Percentiles rank a stretch among this genome's conserved stretches.
Evolutionary conservation across 2,888 invertebrate genomes (phyloP).

Genomic region (Syrista parreyssii): DNA sequence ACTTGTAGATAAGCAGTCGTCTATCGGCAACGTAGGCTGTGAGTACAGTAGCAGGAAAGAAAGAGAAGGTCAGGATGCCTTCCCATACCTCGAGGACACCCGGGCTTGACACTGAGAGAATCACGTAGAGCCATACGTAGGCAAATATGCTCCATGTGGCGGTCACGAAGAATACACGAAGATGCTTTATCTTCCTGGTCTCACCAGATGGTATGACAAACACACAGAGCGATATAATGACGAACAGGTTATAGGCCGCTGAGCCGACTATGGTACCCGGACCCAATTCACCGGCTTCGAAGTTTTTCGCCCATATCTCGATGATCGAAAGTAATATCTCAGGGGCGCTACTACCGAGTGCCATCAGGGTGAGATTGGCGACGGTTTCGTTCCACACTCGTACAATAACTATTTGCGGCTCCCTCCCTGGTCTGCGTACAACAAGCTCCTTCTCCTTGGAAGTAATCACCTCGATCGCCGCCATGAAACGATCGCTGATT

Average conservation of each 20-base stretch:
- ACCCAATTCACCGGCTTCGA: constrained; percentile 95
- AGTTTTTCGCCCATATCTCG: constrained; percentile 95
- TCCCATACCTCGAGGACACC: constrained; percentile 98
- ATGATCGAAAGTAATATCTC: constrained; percentile 98
- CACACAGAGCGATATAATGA: constrained; percentile 97
- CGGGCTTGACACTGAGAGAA: constrained; percentile 87
- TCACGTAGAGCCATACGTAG: constrained; percentile 98
- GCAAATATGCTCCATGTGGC: constrained; percentile 98
- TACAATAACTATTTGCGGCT: constrained; percentile 89
- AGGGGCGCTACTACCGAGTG: constrained; percentile 97
- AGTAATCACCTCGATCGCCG: constrained; percentile 98
- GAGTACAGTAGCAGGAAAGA: constrained; percentile 96
- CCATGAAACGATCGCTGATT: constrained; percentile 99
- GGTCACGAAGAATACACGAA: constrained; percentile 97
- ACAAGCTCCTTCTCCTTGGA: constrained; percentile 96
- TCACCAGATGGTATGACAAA: constrained; percentile 91
- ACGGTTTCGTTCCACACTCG: constrained; percentile 99
- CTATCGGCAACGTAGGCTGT: constrained; percentile 98
- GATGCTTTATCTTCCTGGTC: constrained; percentile 93
- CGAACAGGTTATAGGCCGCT: constrained; percentile 98
- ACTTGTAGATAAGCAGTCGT: constrained; percentile 85
- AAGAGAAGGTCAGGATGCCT: constrained; percentile 92
- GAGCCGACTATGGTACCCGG: constrained; percentile 99
- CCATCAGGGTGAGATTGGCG: constrained; percentile 98
- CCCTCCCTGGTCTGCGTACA: constrained; percentile 89